Conservation (phyloP, 2,113 vertebrate genomes). For the Silurus glanis region DNA sequence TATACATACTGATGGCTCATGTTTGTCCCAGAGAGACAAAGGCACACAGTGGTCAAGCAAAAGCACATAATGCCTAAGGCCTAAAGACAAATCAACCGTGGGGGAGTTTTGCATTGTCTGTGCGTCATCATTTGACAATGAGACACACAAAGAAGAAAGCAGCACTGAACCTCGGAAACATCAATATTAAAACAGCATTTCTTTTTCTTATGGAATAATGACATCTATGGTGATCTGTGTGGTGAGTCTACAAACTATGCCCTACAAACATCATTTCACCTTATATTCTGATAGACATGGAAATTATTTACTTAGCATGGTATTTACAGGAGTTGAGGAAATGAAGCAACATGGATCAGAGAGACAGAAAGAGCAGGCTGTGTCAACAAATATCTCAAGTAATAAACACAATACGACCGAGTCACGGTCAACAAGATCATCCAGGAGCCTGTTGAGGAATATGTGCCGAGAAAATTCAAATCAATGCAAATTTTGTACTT, state of each 20-base stretch:
- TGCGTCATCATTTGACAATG: slow-evolving; percentile 27
- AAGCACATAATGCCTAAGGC: slow-evolving; percentile 28
- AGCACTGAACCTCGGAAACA: not conserved
- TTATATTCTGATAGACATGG: not conserved
- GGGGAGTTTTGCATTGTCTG: slow-evolving; percentile 22
- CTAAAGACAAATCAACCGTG: slow-evolving; percentile 26
- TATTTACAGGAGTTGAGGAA: not conserved
- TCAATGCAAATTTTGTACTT: slow-evolving; percentile 11
- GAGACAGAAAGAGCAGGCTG: not conserved
- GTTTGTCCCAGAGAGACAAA: slow-evolving; percentile 8
- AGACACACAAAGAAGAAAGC: not conserved
- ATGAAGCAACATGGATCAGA: not conserved
- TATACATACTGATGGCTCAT: slow-evolving; percentile 3
- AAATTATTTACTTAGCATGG: not conserved
- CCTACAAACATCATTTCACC: not conserved
- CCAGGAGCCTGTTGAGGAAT: not conserved
- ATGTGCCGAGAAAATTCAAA: slow-evolving; percentile 8
- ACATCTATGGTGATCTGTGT: not conserved
- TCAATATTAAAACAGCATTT: slow-evolving; percentile 6
- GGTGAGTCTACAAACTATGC: not conserved
- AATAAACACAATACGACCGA: not conserved
- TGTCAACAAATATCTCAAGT: not conserved
- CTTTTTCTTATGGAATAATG: not conserved
- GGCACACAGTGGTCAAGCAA: slow-evolving; percentile 37
- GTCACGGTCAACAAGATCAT: not conserved